phyloP scores from a whole-genome alignment of 2,888 invertebrate genomes.

The Agriotes lineatus region DNA sequence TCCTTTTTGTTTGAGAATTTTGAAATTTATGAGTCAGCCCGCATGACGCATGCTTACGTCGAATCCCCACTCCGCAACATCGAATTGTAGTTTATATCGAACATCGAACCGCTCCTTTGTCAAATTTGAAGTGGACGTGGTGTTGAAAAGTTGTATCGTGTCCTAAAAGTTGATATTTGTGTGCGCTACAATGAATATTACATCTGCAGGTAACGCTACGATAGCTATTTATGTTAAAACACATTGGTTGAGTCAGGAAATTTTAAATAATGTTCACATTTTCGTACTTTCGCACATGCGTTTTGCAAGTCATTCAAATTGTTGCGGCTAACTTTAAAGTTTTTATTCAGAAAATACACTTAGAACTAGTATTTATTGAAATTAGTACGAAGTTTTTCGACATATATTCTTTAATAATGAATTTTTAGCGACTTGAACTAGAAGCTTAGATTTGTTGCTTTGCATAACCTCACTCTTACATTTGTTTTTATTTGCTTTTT shows the following conservation, averaged over 20 bases:
- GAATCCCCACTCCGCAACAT: conserved; percentile 17
- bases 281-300: conserved; percentile 49
- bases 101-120: background rate
- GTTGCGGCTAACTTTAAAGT: conserved; percentile 18
- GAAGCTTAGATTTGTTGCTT: background rate
- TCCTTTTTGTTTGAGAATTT: background rate
- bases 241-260: no score
- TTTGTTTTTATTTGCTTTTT: conserved; percentile 31
- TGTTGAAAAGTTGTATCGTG: conserved; percentile 1
- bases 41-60: background rate
- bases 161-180: no score
- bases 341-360: background rate
- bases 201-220: conserved; percentile 68
- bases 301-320: conserved; percentile 58
- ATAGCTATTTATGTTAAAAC: no score
- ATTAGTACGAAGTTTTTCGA: background rate
- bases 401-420: background rate
- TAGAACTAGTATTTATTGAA: background rate
- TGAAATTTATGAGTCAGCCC: no score
- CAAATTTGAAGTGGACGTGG: conserved; percentile 24
- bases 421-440: background rate
- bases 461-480: conserved; percentile 3
- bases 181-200: conserved; percentile 62
- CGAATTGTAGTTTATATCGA: conserved; percentile 1
- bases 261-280: conserved; percentile 48